phyloP scores from a whole-genome alignment of 2,888 invertebrate species.

The Seira musarum region DNA sequence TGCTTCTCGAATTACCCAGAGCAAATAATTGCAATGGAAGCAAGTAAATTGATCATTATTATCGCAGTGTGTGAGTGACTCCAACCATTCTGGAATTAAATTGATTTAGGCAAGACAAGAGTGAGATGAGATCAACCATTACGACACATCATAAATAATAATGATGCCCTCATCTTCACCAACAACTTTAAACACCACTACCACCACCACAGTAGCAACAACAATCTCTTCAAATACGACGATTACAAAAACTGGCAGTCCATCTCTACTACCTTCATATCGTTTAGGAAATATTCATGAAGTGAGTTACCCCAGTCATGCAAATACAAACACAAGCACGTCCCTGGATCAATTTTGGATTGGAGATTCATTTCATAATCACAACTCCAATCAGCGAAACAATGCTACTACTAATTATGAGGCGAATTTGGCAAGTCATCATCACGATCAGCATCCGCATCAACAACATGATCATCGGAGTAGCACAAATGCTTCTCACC shows the following conservation, averaged over 20 bases:
- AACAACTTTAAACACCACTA: not conserved
- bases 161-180: not conserved
- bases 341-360: constrained; percentile 15
- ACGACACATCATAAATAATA: constrained; percentile 15
- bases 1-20: too few relatives aligned
- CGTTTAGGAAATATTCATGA: not conserved
- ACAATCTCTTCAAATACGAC: not conserved
- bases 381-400: constrained; percentile 14
- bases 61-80: not conserved
- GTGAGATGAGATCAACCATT: not conserved
- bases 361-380: constrained; percentile 2
- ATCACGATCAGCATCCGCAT: constrained; percentile 13
- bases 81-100: not conserved
- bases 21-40: too few relatives aligned
- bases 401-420: constrained; percentile 20
- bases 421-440: constrained; percentile 13
- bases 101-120: not conserved
- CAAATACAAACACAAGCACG: not conserved
- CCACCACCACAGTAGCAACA: not conserved
- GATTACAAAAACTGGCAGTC: not conserved
- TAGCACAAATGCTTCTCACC: too few relatives aligned
- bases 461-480: too few relatives aligned
- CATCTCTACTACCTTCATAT: not conserved
- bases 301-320: not conserved
- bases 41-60: too few relatives aligned